Percentiles rank a stretch among this genome's conserved stretches.
Evolutionary conservation across 2,888 invertebrate species (phyloP).

Genomic region (Artemia sinica): DNA sequence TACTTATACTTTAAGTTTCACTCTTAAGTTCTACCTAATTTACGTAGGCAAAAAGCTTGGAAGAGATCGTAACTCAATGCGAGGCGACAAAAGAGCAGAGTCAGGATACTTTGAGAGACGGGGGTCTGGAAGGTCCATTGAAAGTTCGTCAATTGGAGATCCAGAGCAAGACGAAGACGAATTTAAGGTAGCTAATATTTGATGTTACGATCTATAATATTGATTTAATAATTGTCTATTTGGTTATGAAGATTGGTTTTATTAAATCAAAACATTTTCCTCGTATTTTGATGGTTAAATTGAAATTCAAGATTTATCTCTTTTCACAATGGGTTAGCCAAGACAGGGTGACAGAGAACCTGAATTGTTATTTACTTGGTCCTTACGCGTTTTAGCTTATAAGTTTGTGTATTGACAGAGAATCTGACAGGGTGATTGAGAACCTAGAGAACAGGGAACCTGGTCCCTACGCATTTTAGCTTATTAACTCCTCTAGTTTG

Average conservation of each 20-base stretch:
- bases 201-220: not conserved
- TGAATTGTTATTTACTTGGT: no score
- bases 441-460: no score
- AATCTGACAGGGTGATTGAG: no score
- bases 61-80: constrained; percentile 13
- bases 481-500: no score
- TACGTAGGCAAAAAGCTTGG: constrained; percentile 37
- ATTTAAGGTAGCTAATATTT: constrained; percentile 43
- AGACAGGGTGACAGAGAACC: no score
- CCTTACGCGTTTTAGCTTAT: no score
- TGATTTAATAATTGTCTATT: constrained; percentile 17
- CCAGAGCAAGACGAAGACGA: constrained; percentile 74
- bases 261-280: no score
- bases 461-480: no score
- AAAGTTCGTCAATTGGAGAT: constrained; percentile 44
- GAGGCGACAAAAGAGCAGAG: constrained; percentile 41
- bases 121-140: constrained; percentile 23
- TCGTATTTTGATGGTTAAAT: no score
- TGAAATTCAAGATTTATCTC: no score
- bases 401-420: no score
- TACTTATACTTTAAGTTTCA: constrained; percentile 1
- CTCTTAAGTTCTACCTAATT: constrained; percentile 18
- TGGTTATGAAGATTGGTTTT: constrained; percentile 5
- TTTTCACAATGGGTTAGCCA: no score
- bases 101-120: constrained; percentile 21